Evolutionary conservation across 1,140 invertebrate genomes (phyloP), one percentile per base, ranked within the genome.

Genomic region (Pygmarrhopalites habei): DNA sequence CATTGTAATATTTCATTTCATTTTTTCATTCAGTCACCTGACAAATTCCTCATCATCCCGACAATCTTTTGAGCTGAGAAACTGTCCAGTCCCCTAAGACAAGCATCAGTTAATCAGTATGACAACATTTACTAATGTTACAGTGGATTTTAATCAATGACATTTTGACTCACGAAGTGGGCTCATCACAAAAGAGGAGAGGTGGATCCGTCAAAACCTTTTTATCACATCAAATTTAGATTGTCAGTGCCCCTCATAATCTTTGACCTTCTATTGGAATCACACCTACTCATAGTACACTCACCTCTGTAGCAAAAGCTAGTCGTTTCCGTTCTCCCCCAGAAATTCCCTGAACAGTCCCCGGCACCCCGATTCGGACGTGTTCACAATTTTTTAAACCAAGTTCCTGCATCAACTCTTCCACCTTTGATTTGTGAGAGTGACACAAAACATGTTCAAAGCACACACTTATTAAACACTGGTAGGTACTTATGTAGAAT

Each of bases 101-200:
- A n/a, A n/a, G n/a, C n/a, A n/a, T n/a, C n/a, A n/a, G n/a, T n/a
- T n/a, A n/a, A n/a, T n/a, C n/a, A n/a, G n/a, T n/a, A n/a, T n/a
- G n/a, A n/a, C n/a, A n/a, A n/a, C n/a, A n/a, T n/a, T n/a, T n/a
- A n/a, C n/a, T n/a, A n/a, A n/a, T n/a, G n/a, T n/a, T n/a, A n/a
- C n/a, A n/a, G n/a, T n/a, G n/a, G n/a, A n/a, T n/a, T n/a, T n/a
- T n/a, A n/a, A n/a, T n/a, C n/a, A n/a, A n/a, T n/a, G n/a, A n/a
- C n/a, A n/a, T n/a, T n/a, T n/a, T n/a, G n/a, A n/a, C n/a, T n/a
- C n/a, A n/a, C n/a, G 87, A 87, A 1, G 66, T 64, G 4, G 62
- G 66, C 74, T 98, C 95, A 74, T 98, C 95, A 75, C 94, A 98
- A 73, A 98, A 93, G 82, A 98, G 84, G 35, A 99, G 76, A 1